phyloP scores from a whole-genome alignment of 2,888 invertebrate species.

The Dynastes tityus region DNA sequence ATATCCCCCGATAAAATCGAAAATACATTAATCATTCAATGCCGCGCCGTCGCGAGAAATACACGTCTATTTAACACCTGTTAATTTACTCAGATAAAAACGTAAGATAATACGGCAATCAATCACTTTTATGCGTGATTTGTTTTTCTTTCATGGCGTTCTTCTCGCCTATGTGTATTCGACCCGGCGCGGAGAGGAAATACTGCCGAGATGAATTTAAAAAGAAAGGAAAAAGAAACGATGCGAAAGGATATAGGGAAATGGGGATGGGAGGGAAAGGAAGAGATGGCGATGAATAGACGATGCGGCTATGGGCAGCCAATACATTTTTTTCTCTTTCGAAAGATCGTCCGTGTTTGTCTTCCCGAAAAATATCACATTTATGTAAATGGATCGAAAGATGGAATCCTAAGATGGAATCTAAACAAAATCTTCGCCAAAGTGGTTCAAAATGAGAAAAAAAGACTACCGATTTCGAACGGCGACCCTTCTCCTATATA shows the following conservation, averaged over 20 bases:
- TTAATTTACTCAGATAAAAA: slow-evolving; percentile 50
- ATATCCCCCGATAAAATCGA: slow-evolving; percentile 8
- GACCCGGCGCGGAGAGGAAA: not conserved
- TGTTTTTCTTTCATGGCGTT: not conserved
- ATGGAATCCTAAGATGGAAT: slow-evolving; percentile 33
- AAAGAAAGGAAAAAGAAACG: slow-evolving; percentile 13
- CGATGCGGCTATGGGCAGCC: slow-evolving; percentile 24
- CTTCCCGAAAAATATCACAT: slow-evolving; percentile 19
- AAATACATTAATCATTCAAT: slow-evolving; percentile 31
- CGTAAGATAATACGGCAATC: slow-evolving; percentile 49
- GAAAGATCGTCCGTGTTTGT: not conserved
- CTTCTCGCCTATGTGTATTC: slow-evolving; percentile 13
- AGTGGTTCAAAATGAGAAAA: slow-evolving; percentile 30
- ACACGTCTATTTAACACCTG: slow-evolving; percentile 47
- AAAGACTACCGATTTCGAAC: slow-evolving; percentile 21
- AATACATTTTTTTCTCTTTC: slow-evolving; percentile 18
- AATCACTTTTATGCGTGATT: slow-evolving; percentile 38
- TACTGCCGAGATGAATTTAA: not conserved
- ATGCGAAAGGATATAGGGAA: not conserved
- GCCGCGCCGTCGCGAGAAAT: slow-evolving; percentile 1
- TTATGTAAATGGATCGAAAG: slow-evolving; percentile 43
- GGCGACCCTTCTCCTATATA: not conserved
- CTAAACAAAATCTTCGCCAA: slow-evolving; percentile 39
- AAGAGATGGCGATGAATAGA: slow-evolving; percentile 18
- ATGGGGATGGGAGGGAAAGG: not conserved